phyloP scores from a whole-genome alignment of 2,797 vertebrate genomes.

The Anabacerthia variegaticeps region DNA sequence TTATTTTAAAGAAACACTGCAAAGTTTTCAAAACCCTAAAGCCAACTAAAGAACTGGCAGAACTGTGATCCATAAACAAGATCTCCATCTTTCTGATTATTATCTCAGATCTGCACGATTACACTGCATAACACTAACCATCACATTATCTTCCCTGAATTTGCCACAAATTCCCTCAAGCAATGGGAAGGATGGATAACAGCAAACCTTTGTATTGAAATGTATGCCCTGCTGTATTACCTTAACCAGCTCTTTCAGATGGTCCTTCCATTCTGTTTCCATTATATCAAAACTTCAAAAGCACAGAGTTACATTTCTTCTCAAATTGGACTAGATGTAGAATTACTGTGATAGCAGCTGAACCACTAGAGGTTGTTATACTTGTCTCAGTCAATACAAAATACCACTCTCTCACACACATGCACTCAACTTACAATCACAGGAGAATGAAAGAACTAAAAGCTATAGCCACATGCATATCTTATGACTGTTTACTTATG shows the following conservation, averaged over 20 bases:
- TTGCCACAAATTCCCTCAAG: background rate
- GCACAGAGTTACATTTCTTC: slow-evolving; percentile 39
- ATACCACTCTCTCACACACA: background rate
- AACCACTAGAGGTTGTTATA: slow-evolving; percentile 38
- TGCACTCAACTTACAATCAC: background rate
- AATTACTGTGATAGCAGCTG: slow-evolving; percentile 52
- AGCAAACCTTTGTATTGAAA: background rate
- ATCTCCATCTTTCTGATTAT: background rate
- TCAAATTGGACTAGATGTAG: slow-evolving; percentile 62
- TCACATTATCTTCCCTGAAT: background rate
- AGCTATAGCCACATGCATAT: background rate
- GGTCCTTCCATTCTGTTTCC: background rate
- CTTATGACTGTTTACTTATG: background rate
- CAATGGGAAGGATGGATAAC: background rate
- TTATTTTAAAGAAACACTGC: background rate
- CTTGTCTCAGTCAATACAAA: slow-evolving; percentile 60
- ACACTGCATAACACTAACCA: background rate
- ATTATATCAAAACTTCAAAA: slow-evolving; percentile 59
- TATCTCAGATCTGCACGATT: background rate
- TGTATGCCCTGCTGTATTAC: background rate
- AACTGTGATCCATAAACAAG: background rate
- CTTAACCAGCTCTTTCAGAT: background rate
- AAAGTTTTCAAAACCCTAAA: background rate
- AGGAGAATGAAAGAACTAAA: background rate
- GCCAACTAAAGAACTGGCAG: background rate